Evolutionary conservation across 2,888 invertebrate genomes (phyloP).

Genomic region (Acholoe squamosa): DNA sequence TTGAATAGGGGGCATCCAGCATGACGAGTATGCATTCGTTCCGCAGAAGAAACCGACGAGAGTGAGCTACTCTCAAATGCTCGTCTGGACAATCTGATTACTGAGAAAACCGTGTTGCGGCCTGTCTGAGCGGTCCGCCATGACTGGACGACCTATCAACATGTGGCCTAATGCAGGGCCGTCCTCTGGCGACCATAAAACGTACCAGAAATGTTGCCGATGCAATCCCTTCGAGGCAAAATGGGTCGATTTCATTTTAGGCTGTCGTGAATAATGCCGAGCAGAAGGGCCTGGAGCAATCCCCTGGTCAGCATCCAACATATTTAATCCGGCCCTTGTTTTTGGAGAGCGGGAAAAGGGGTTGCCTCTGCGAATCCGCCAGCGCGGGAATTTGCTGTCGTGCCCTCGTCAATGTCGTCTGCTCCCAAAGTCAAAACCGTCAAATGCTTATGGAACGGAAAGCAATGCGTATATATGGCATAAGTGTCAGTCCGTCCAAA

Average conservation of each 20-base stretch:
- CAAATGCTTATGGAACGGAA: neutral
- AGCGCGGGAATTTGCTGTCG: neutral
- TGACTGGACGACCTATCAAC: slow-evolving; percentile 30
- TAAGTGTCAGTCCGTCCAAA: neutral
- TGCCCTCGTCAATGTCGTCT: neutral
- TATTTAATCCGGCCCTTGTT: slow-evolving; percentile 33
- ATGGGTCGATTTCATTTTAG: slow-evolving; percentile 58
- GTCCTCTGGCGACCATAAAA: neutral
- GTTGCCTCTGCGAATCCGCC: neutral
- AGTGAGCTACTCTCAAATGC: too few species aligned
- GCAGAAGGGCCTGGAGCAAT: slow-evolving; percentile 19
- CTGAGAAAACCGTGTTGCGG: too few species aligned
- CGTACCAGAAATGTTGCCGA: neutral
- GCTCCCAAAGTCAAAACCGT: neutral
- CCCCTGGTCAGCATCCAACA: slow-evolving; percentile 32
- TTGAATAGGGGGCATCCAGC: too few species aligned
- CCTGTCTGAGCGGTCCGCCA: neutral
- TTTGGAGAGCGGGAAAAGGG: neutral
- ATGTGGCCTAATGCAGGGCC: slow-evolving; percentile 30
- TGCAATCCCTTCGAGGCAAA: slow-evolving; percentile 1
- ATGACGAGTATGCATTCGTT: too few species aligned
- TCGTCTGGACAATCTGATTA: too few species aligned
- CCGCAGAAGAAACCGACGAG: too few species aligned
- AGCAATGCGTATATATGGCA: neutral
- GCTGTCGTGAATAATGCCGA: slow-evolving; percentile 45